A percentile compares a stretch with the other conserved stretches of the same genome.
phyloP scores from a whole-genome alignment of 2,888 invertebrate genomes.

The Archips xylosteana region DNA sequence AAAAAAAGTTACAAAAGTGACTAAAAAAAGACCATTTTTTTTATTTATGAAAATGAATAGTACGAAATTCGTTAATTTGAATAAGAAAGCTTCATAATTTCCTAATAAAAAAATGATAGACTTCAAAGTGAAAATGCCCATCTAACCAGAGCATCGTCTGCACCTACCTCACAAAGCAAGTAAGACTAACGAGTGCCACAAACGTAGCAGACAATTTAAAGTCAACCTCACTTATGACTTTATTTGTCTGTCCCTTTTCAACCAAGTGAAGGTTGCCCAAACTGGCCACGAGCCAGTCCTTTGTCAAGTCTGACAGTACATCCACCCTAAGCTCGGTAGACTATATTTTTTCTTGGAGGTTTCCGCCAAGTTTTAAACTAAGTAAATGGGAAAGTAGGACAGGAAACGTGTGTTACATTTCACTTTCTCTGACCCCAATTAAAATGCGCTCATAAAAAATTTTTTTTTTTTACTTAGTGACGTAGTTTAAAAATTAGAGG shows the following conservation, averaged over 20 bases:
- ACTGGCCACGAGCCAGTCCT: constrained; percentile 34
- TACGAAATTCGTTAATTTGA: too few relatives aligned
- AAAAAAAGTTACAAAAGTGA: too few relatives aligned
- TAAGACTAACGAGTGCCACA: background rate
- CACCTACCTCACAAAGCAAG: background rate
- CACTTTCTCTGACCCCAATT: constrained; percentile 18
- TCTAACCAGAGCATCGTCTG: too few relatives aligned
- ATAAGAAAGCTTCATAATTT: too few relatives aligned
- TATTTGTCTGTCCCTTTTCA: constrained; percentile 1
- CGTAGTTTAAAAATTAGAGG: background rate
- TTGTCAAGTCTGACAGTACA: constrained; percentile 29
- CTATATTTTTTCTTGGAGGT: constrained; percentile 23
- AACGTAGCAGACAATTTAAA: background rate
- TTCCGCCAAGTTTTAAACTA: constrained; percentile 13
- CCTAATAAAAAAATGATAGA: too few relatives aligned
- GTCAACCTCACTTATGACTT: background rate
- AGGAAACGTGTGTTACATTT: constrained; percentile 6
- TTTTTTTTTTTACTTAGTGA: background rate
- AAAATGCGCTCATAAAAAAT: background rate
- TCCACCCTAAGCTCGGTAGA: constrained; percentile 24
- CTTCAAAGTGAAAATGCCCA: too few relatives aligned
- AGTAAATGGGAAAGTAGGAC: constrained; percentile 14
- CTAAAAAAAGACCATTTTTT: too few relatives aligned
- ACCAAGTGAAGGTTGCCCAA: constrained; percentile 19
- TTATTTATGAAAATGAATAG: too few relatives aligned